Percentiles rank a stretch among this genome's conserved stretches.
Evolutionary conservation across 2,797 vertebrate genomes (phyloP).

Genomic region (Sebastes matsubarae): DNA sequence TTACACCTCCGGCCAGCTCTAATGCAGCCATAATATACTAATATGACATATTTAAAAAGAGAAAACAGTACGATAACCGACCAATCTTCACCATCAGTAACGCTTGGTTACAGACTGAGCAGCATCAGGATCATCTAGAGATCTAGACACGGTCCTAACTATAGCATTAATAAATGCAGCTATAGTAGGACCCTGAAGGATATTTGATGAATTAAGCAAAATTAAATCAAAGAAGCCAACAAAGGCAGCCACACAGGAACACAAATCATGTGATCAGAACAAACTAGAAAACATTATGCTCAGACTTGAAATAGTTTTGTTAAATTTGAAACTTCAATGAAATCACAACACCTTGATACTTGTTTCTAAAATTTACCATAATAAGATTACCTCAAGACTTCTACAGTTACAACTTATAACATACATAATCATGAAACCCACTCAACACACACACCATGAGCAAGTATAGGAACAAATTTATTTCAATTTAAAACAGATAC

Average conservation of each 20-base stretch:
- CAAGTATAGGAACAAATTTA: constrained; percentile 99
- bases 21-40: not conserved
- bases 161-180: not conserved
- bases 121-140: not conserved
- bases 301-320: not conserved
- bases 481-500: constrained; percentile 99
- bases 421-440: constrained; percentile 49
- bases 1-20: too few species aligned
- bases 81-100: not conserved
- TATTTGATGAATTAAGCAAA: not conserved
- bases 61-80: not conserved
- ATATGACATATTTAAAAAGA: not conserved
- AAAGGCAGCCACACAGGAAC: too few species aligned
- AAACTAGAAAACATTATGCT: not conserved
- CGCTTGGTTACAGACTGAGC: not conserved
- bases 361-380: not conserved
- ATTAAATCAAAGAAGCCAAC: too few species aligned
- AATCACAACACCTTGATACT: not conserved
- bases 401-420: not conserved
- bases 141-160: not conserved
- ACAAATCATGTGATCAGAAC: not conserved
- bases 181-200: not conserved
- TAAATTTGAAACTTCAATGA: not conserved
- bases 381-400: not conserved
- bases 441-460: constrained; percentile 66